These are phyloP conservation scores for Sebastes cheni DNA, from an alignment of 2,797 vertebrate genomes.

Conservation along the genomic window DNA sequence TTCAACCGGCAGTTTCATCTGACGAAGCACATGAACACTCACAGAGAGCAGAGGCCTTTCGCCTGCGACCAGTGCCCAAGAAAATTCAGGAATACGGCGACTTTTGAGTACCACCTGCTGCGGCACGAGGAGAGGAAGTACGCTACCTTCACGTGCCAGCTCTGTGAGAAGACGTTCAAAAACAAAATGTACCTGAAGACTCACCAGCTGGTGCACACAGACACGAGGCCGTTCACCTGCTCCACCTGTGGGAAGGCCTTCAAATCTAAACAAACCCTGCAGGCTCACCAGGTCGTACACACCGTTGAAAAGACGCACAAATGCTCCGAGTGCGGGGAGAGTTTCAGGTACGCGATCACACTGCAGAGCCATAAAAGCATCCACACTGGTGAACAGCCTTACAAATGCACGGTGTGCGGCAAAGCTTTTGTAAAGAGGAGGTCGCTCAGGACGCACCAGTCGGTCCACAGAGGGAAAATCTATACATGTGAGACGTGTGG, in stretches of 20 bases:
- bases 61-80: slow-evolving; percentile 62
- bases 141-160: slow-evolving; percentile 39
- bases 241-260: slow-evolving; percentile 63
- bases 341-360: slow-evolving; percentile 62
- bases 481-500: slow-evolving; percentile 74
- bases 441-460: slow-evolving; percentile 67
- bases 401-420: slow-evolving; percentile 55
- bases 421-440: slow-evolving; percentile 62
- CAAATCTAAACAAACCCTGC: slow-evolving; percentile 66
- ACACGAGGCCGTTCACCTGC: slow-evolving; percentile 54
- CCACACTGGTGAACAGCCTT: slow-evolving; percentile 60
- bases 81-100: slow-evolving; percentile 33
- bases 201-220: slow-evolving; percentile 61
- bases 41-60: slow-evolving; percentile 48
- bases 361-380: slow-evolving; percentile 63
- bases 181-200: slow-evolving; percentile 59
- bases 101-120: slow-evolving; percentile 60
- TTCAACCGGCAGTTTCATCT: slow-evolving; percentile 66
- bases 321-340: slow-evolving; percentile 62
- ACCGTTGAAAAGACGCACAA: slow-evolving; percentile 47
- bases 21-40: slow-evolving; percentile 67
- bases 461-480: slow-evolving; percentile 66
- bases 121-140: slow-evolving; percentile 64
- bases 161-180: slow-evolving; percentile 69
- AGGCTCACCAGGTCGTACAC: slow-evolving; percentile 64